phyloP scores from a whole-genome alignment of 2,113 vertebrate genomes.

The Butorides virescens region DNA sequence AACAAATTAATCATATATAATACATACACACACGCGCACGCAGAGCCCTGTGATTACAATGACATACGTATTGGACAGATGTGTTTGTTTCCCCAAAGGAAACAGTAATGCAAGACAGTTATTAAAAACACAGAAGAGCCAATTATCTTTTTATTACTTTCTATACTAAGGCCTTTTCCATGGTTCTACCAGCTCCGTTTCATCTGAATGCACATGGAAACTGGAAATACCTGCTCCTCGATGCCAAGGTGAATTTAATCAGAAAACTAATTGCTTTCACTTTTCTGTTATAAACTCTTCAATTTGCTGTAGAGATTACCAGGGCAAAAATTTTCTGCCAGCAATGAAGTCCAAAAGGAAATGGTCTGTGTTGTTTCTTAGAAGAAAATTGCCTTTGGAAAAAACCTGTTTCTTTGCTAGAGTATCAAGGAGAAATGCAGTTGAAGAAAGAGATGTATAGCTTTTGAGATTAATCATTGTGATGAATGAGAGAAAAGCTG shows the following conservation, averaged over 20 bases:
- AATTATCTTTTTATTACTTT: constrained; percentile 17
- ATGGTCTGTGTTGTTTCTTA: constrained; percentile 6
- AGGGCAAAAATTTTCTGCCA: neutral
- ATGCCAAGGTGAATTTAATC: constrained; percentile 43
- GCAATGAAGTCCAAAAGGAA: constrained; percentile 40
- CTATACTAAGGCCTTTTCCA: neutral
- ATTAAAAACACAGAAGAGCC: neutral
- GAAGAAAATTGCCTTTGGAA: constrained; percentile 30
- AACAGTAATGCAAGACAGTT: neutral
- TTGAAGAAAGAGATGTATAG: neutral
- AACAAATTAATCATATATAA: fast-evolving
- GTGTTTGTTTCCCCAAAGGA: neutral
- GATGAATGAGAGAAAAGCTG: neutral
- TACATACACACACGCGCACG: neutral
- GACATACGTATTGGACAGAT: neutral
- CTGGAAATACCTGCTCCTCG: constrained; percentile 15
- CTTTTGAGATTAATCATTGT: neutral
- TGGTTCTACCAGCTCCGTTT: neutral
- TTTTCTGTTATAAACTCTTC: constrained; percentile 45
- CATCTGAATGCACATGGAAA: constrained; percentile 21
- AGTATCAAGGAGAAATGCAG: neutral
- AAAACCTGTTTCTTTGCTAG: constrained; percentile 18
- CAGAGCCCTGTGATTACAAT: neutral
- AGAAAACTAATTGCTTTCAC: constrained; percentile 57
- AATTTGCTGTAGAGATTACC: constrained; percentile 21